phyloP scores from a whole-genome alignment of 2,888 invertebrate genomes.

The Mesorhabditis spiculigera region DNA sequence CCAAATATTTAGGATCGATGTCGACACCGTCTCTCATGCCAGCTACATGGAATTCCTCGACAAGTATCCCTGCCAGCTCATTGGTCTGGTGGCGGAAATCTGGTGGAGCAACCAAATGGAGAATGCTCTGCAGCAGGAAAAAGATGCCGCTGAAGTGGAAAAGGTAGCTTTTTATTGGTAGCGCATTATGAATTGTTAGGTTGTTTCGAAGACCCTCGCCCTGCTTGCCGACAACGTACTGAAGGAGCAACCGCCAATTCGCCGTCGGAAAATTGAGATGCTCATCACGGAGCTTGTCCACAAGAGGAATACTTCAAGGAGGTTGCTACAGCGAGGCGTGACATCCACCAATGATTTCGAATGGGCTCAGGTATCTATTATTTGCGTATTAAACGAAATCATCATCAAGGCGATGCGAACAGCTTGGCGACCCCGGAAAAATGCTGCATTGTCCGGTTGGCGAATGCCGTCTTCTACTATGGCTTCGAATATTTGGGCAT shows the following conservation, averaged over 20 bases:
- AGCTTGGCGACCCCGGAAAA: constrained; percentile 64
- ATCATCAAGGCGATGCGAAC: constrained; percentile 81
- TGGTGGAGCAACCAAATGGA: constrained; percentile 48
- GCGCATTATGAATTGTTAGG: constrained; percentile 63
- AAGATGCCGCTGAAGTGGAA: constrained; percentile 12
- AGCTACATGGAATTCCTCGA: constrained; percentile 90
- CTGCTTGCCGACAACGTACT: constrained; percentile 97
- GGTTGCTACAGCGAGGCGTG: constrained; percentile 80
- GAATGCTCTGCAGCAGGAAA: constrained; percentile 32
- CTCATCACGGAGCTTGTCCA: constrained; percentile 92
- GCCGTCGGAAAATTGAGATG: constrained; percentile 59
- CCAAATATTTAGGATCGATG: constrained; percentile 77
- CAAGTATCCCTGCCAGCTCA: constrained; percentile 79
- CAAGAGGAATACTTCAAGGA: constrained; percentile 91
- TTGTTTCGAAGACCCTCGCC: constrained; percentile 86
- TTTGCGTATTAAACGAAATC: not conserved
- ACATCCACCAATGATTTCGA: constrained; percentile 87
- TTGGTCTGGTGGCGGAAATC: constrained; percentile 93
- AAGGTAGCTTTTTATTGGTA: constrained; percentile 30
- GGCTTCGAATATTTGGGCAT: constrained; percentile 99
- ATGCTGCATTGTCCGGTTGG: constrained; percentile 97
- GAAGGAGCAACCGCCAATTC: constrained; percentile 90
- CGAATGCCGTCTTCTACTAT: constrained; percentile 85
- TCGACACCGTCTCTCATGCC: constrained; percentile 74
- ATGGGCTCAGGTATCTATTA: constrained; percentile 71